These are phyloP conservation scores for Cladorhizidae sp. DNA, from an alignment of 37 sponge, comb jelly and placozoan species.

Conservation along the genomic window DNA sequence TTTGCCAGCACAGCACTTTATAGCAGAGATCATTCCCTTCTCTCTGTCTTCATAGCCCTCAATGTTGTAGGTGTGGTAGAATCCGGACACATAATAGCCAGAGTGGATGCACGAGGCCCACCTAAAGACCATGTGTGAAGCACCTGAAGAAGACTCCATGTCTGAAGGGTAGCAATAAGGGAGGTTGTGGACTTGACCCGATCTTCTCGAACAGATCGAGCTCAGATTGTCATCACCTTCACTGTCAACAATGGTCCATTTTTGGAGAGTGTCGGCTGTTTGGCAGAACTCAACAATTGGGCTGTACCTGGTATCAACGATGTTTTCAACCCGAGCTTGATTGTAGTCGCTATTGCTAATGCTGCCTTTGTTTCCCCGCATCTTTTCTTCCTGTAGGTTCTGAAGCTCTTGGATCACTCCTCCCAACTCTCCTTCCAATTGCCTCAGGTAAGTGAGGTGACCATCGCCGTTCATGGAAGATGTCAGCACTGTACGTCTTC, in stretches of 20 bases:
- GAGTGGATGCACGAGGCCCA: conserved; percentile 19
- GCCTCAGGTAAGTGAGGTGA: background rate
- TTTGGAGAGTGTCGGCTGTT: background rate
- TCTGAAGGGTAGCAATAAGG: conserved; percentile 10
- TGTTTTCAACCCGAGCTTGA: background rate
- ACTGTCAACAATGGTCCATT: background rate
- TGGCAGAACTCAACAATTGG: background rate
- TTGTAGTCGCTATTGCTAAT: too few species aligned
- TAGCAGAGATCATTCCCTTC: conserved; percentile 18
- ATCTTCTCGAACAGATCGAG: background rate
- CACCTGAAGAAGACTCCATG: background rate
- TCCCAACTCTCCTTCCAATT: background rate
- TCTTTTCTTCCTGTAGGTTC: too few species aligned
- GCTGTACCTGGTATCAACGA: background rate
- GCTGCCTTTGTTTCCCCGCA: too few species aligned
- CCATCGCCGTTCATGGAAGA: background rate
- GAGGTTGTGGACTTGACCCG: background rate
- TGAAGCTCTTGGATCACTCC: background rate
- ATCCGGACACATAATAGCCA: conserved; percentile 37
- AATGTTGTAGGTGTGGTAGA: conserved; percentile 12
- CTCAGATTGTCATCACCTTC: background rate
- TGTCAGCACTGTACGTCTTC: background rate
- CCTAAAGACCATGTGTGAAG: background rate
- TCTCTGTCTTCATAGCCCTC: background rate
- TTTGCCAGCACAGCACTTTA: conserved; percentile 28